These are phyloP conservation scores for Dipodomys merriami DNA, from an alignment of 2,113 vertebrate genomes.

Conservation along the genomic window DNA sequence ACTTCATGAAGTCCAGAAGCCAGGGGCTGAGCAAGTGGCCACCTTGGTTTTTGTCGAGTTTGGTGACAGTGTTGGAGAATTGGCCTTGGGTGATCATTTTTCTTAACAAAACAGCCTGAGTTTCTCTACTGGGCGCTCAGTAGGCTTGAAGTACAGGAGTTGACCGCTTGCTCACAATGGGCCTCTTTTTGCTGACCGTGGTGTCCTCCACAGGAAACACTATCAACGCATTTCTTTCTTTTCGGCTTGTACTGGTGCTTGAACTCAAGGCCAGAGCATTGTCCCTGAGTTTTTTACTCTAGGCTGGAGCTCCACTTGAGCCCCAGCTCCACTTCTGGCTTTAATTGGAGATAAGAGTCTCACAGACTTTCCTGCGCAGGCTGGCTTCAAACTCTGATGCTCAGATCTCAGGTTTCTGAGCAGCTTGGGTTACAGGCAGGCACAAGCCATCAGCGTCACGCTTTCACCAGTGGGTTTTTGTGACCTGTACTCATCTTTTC, in stretches of 20 bases:
- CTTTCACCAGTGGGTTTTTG: background rate
- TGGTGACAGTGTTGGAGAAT: background rate
- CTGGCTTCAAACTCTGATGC: no score
- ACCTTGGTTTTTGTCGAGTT: background rate
- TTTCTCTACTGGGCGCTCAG: background rate
- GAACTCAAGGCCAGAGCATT: no score
- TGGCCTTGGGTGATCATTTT: background rate
- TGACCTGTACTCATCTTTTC: background rate
- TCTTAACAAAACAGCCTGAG: background rate
- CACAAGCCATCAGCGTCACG: no score
- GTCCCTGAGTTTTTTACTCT: no score
- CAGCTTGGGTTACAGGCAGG: no score
- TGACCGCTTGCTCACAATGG: background rate
- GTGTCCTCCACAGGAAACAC: background rate
- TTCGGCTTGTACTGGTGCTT: no score
- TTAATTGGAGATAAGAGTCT: no score
- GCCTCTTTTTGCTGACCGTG: background rate
- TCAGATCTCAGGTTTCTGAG: no score
- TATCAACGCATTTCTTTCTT: no score
- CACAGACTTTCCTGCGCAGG: no score
- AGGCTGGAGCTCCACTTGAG: no score
- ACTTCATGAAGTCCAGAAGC: background rate
- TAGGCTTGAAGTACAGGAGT: background rate
- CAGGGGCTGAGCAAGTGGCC: background rate
- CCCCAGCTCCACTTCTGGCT: no score